phyloP scores from a whole-genome alignment of 2,113 vertebrate species.

The Crotalus tigris region DNA sequence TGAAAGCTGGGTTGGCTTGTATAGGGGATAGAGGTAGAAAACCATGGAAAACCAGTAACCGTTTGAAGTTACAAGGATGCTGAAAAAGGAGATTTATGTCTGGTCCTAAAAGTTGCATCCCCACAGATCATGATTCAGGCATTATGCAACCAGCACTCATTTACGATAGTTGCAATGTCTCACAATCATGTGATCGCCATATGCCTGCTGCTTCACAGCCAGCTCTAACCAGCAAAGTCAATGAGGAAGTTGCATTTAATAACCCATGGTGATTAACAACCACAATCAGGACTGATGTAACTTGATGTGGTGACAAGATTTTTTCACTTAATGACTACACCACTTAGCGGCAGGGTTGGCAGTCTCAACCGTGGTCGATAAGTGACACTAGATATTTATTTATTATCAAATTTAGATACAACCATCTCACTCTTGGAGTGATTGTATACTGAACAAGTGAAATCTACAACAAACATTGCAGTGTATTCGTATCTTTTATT shows the following conservation, averaged over 20 bases:
- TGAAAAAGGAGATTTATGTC: background rate
- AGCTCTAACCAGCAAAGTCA: background rate
- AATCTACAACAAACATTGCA: background rate
- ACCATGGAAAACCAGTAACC: background rate
- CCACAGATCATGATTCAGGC: background rate
- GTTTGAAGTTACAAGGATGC: background rate
- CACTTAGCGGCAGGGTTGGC: background rate
- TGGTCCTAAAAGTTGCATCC: background rate
- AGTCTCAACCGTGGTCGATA: background rate
- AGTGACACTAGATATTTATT: background rate
- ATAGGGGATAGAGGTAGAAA: background rate
- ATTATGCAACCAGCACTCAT: background rate
- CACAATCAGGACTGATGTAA: background rate
- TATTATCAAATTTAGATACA: too few relatives aligned
- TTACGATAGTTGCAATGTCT: background rate
- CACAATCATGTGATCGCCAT: background rate
- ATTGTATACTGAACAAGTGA: background rate
- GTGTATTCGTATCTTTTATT: background rate
- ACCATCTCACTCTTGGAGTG: too few relatives aligned
- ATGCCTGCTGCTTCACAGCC: background rate
- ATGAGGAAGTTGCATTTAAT: background rate
- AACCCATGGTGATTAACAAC: background rate
- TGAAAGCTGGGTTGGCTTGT: conserved; percentile 13
- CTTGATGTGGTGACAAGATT: background rate
- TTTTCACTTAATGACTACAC: background rate